A percentile compares a stretch with the other conserved stretches of the same genome.
Conservation (phyloP, 2,113 vertebrate genomes). For the Chiloscyllium plagiosum region DNA sequence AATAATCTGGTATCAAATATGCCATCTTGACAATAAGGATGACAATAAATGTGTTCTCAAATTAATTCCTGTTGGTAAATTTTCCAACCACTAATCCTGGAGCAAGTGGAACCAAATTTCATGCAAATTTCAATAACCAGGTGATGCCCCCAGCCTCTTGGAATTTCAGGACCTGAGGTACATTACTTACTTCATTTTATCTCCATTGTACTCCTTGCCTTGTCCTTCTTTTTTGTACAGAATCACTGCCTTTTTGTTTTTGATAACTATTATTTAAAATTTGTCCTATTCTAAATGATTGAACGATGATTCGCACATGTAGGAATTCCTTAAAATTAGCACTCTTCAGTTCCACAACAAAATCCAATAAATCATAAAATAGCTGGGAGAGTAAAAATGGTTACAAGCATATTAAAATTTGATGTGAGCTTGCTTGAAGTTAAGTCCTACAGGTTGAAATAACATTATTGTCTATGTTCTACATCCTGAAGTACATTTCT, state of each 20-base stretch:
- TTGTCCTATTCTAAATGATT: not conserved
- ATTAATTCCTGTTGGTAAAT: not conserved
- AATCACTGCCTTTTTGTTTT: slow-evolving; percentile 41
- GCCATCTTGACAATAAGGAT: not conserved
- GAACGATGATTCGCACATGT: not conserved
- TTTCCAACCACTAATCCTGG: not conserved
- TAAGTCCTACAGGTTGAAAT: not conserved
- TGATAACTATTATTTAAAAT: slow-evolving; percentile 37
- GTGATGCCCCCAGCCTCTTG: not conserved
- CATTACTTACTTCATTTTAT: not conserved
- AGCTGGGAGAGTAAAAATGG: not conserved
- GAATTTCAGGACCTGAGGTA: not conserved
- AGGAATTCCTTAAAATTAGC: slow-evolving; percentile 43
- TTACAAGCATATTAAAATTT: not conserved
- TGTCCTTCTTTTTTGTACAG: not conserved
- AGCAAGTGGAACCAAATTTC: not conserved
- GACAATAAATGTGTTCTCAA: not conserved
- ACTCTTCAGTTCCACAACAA: slow-evolving; percentile 43
- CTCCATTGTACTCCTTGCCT: not conserved
- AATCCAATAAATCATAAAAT: not conserved
- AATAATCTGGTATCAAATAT: not conserved
- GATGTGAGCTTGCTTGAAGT: not conserved
- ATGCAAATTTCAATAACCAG: not conserved
- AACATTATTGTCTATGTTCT: not conserved
- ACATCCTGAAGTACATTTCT: not conserved